These are phyloP conservation scores for Hypselothyrea guttata DNA, from an alignment of 2,888 invertebrate genomes.

Conservation along the genomic window DNA sequence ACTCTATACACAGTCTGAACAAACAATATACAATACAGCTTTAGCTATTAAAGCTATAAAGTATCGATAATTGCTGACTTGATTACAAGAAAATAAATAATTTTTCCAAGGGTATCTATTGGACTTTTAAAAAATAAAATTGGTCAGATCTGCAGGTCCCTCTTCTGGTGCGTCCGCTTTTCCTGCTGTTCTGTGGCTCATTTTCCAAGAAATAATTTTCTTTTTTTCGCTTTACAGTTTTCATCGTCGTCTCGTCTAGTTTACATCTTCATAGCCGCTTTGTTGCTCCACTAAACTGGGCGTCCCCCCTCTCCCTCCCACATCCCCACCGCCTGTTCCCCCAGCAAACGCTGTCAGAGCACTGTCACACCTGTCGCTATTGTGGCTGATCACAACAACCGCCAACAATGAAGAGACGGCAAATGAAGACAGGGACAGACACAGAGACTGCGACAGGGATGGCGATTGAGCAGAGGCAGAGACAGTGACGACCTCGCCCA, in stretches of 20 bases:
- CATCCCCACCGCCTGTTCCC: too few species aligned
- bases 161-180: constrained; percentile 31
- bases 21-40: too few species aligned
- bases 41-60: too few species aligned
- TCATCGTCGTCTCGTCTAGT: constrained; percentile 56
- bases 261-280: constrained; percentile 64
- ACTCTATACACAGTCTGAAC: too few species aligned
- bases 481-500: constrained; percentile 53
- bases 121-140: too few species aligned
- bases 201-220: constrained; percentile 71
- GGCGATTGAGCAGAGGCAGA: not conserved
- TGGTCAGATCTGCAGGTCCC: too few species aligned
- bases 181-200: constrained; percentile 36
- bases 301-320: constrained; percentile 10
- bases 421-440: not conserved
- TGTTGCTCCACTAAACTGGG: constrained; percentile 42
- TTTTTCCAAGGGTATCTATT: too few species aligned
- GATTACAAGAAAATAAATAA: too few species aligned
- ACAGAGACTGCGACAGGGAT: constrained; percentile 4
- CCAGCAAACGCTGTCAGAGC: constrained; percentile 44
- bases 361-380: constrained; percentile 75
- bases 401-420: constrained; percentile 48
- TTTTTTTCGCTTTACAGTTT: constrained; percentile 44
- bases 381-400: constrained; percentile 74
- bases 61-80: too few species aligned